These are phyloP conservation scores for Hoplodrina ambigua DNA, from an alignment of 2,888 invertebrate species.

Conservation along the genomic window DNA sequence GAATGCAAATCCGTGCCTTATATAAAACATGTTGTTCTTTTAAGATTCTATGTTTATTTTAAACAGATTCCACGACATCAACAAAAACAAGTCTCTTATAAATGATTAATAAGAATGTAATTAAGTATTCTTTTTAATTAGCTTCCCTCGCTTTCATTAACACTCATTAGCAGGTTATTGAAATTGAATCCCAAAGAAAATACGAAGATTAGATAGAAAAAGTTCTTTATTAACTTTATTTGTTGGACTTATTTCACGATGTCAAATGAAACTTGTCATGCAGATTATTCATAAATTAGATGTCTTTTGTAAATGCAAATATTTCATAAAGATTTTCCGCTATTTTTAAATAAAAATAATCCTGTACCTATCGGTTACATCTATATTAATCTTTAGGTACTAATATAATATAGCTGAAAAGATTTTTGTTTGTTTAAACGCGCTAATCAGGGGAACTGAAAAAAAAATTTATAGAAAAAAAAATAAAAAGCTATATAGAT, in stretches of 20 bases:
- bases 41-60: too few species aligned
- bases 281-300: background rate
- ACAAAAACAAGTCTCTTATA: background rate
- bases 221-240: slow-evolving; percentile 19
- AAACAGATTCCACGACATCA: slow-evolving; percentile 2
- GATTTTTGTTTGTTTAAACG: too few species aligned
- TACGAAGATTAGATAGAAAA: slow-evolving; percentile 20
- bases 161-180: slow-evolving; percentile 55
- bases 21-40: too few species aligned
- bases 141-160: slow-evolving; percentile 52
- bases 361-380: too few species aligned
- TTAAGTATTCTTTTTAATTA: slow-evolving; percentile 51
- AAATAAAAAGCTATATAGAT: too few species aligned
- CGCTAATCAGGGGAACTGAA: too few species aligned
- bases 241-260: background rate
- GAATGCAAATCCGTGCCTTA: too few species aligned
- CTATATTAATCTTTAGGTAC: too few species aligned
- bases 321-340: background rate
- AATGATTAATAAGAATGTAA: slow-evolving; percentile 24
- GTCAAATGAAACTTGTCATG: background rate
- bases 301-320: background rate
- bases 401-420: too few species aligned
- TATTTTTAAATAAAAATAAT: too few species aligned
- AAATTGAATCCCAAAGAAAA: slow-evolving; percentile 43
- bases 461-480: too few species aligned